Conservation (phyloP, 2,797 vertebrate genomes). For the Xerus rutilus region DNA sequence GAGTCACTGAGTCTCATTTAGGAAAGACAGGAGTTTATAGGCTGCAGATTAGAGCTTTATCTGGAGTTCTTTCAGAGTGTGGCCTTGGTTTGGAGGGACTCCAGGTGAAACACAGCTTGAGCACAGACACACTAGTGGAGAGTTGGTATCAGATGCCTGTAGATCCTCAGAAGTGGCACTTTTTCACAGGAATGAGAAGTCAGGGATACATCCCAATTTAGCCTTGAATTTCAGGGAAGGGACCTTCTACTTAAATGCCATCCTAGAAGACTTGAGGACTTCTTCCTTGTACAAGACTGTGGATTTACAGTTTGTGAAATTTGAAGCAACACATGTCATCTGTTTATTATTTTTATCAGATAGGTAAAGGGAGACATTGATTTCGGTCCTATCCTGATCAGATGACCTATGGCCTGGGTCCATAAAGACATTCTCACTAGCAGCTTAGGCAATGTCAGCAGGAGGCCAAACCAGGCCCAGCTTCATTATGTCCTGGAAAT, state of each 20-base stretch:
- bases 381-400: background rate
- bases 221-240: background rate
- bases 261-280: background rate
- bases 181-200: background rate
- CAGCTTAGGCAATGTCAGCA: background rate
- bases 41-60: background rate
- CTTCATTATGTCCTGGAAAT: constrained; percentile 75
- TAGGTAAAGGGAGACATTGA: background rate
- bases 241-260: background rate
- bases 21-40: background rate
- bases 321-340: background rate
- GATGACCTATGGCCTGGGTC: constrained; percentile 49
- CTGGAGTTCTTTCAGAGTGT: background rate
- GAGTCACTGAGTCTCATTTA: background rate
- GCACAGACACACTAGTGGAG: background rate
- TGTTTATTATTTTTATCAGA: background rate
- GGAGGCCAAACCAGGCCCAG: constrained; percentile 72
- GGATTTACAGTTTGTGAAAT: background rate
- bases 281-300: background rate
- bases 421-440: constrained; percentile 80
- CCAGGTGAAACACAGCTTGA: background rate
- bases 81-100: background rate
- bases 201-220: background rate
- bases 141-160: background rate
- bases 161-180: background rate